Percentiles rank a stretch among this genome's conserved stretches.
These are phyloP conservation scores for Drosophila quinaria DNA, from an alignment of 2,888 invertebrate species.

Conservation along the genomic window DNA sequence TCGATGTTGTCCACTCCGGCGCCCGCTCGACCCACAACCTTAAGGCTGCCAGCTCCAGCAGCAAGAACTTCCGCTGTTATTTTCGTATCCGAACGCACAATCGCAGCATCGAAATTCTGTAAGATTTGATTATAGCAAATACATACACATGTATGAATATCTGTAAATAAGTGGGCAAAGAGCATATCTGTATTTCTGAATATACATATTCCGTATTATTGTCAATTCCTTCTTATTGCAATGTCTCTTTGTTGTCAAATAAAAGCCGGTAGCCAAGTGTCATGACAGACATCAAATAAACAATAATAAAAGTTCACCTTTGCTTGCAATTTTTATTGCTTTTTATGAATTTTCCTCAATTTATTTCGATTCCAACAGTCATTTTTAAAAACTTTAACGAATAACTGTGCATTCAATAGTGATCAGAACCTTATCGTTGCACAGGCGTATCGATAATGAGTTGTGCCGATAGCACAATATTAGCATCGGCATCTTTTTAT, in stretches of 20 bases:
- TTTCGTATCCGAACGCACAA: constrained; percentile 97
- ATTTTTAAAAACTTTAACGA: background rate
- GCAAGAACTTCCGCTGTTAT: constrained; percentile 95
- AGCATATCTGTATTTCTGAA: background rate
- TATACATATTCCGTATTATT: background rate
- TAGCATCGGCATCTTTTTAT: background rate
- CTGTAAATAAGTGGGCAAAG: constrained; percentile 3
- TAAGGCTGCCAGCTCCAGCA: constrained; percentile 90
- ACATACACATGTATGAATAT: constrained; percentile 5
- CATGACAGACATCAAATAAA: background rate
- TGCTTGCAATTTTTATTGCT: background rate
- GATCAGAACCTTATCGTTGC: background rate
- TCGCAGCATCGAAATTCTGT: constrained; percentile 95
- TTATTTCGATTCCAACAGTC: background rate
- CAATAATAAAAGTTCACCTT: background rate
- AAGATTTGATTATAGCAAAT: constrained; percentile 27
- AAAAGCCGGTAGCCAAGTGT: background rate
- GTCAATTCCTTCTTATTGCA: background rate
- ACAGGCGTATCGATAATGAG: background rate
- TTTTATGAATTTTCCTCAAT: background rate
- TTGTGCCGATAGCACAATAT: background rate
- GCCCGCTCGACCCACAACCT: constrained; percentile 98
- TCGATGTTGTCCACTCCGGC: constrained; percentile 99
- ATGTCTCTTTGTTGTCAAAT: background rate
- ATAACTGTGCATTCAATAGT: background rate